phyloP scores from a whole-genome alignment of 2,888 invertebrate species.

The Mystacides longicornis region DNA sequence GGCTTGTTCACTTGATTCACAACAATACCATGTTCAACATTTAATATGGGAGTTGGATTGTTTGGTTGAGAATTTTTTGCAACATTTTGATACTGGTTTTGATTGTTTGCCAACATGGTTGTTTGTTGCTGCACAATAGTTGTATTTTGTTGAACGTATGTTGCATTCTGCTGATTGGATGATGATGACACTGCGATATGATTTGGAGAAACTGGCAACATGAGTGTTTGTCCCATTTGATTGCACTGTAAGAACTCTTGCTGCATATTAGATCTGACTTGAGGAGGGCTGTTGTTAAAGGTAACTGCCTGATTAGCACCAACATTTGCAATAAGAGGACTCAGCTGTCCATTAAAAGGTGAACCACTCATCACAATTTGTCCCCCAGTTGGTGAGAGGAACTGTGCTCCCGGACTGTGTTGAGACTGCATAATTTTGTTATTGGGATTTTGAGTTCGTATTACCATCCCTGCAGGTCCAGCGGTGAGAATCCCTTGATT shows the following conservation, averaged over 20 bases:
- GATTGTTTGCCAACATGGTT: slow-evolving; percentile 65
- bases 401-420: slow-evolving; percentile 62
- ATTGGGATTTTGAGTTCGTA: slow-evolving; percentile 65
- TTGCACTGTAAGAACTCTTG: slow-evolving; percentile 68
- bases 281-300: slow-evolving; percentile 50
- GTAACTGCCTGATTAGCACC: slow-evolving; percentile 63
- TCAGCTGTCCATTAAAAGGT: slow-evolving; percentile 66
- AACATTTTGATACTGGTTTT: slow-evolving; percentile 33
- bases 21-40: slow-evolving; percentile 54
- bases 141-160: slow-evolving; percentile 78
- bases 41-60: slow-evolving; percentile 36
- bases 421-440: slow-evolving; percentile 63
- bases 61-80: slow-evolving; percentile 31
- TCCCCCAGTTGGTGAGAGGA: slow-evolving; percentile 63
- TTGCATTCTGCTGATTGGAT: slow-evolving; percentile 55
- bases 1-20: slow-evolving; percentile 35
- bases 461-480: slow-evolving; percentile 69
- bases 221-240: slow-evolving; percentile 60
- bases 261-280: slow-evolving; percentile 49
- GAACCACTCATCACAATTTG: slow-evolving; percentile 72
- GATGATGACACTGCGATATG: slow-evolving; percentile 49
- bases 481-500: slow-evolving; percentile 56
- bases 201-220: slow-evolving; percentile 62
- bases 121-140: slow-evolving; percentile 79
- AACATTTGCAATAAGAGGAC: slow-evolving; percentile 68